These are phyloP conservation scores for Dasypus novemcinctus DNA, from an alignment of 2,113 vertebrate species.

Conservation along the genomic window DNA sequence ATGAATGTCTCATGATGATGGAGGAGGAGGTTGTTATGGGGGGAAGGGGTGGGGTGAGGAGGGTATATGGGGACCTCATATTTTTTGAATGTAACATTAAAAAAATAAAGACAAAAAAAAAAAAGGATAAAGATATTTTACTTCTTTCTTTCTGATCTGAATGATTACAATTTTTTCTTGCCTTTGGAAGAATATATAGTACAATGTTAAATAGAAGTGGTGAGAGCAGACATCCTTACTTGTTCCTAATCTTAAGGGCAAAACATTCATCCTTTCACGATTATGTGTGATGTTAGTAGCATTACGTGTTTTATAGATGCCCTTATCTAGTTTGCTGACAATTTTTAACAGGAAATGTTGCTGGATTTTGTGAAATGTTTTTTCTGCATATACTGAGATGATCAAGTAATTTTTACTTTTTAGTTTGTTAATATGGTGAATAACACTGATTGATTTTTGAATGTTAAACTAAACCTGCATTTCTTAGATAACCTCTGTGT, in stretches of 20 bases:
- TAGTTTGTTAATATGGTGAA: not conserved
- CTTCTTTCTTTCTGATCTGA: not conserved
- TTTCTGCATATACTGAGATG: not conserved
- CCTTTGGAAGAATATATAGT: not conserved
- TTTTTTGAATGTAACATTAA: too few species aligned
- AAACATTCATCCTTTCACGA: not conserved
- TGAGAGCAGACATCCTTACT: not conserved
- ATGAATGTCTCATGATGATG: too few species aligned
- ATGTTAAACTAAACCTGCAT: not conserved
- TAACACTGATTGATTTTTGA: not conserved
- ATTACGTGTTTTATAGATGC: not conserved
- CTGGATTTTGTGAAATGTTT: not conserved
- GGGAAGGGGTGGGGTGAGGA: too few species aligned
- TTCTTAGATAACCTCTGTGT: not conserved
- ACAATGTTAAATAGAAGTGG: not conserved
- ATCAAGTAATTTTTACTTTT: not conserved
- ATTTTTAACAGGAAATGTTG: not conserved
- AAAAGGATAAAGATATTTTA: conserved; percentile 21
- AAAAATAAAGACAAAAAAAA: too few species aligned
- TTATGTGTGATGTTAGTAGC: not conserved
- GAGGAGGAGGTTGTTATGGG: too few species aligned
- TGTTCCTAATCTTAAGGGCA: not conserved
- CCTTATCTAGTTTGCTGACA: not conserved
- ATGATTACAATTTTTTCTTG: not conserved
- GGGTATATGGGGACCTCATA: too few species aligned